Base-by-base conservation (phyloP, 2,888 invertebrate genomes). In the Chymomyza amoena region DNA sequence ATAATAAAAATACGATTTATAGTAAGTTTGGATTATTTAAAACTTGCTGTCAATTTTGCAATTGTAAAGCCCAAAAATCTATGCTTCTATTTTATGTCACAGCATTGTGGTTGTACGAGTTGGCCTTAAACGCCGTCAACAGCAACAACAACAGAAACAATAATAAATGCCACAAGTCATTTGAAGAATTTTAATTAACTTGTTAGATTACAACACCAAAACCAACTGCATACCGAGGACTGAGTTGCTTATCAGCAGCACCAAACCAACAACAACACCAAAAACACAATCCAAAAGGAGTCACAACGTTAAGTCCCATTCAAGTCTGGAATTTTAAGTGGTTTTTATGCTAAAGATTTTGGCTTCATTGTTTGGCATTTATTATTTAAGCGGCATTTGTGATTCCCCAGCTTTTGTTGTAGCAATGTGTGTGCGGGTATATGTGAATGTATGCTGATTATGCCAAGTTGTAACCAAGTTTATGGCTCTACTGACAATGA, bases 171-270 rank as follows among this genome's bases (percentile, higher is more conserved):
- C 73, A 67, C 69, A 72, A 81, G 82, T 75, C 77, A 78, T 80
- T 80, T 72, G 61, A 57, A 66, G 83, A 87, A 88, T 88, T 88
- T 88, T 85, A 85, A 85, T 88, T 85, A 85, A 82, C 85, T 84
- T 80, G 70, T 69, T 75, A 74, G 75, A 72, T 84, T 54, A 45
- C 39, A 45, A 45, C 39, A 45, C 39, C 39, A 45, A 45, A 45
- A 45, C 13, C 39, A 45, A 45, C 39, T 45, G 13, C 39, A 45
- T 45, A 4, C 39, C 39, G 39, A 13, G 13, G n/a, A n/a, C n/a
- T 45, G 39, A 45, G 39, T 45, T 45, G 39, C 39, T 45, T 45
- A 45, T 45, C 39, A 45, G 13, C 39, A 45, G 10, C 39, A 45
- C 4, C 13, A 3, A 15, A n/a, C n/a, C 39, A 45, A 13, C 39